Evolutionary conservation across 2,113 vertebrate species (phyloP).

Genomic region (Halichoeres trimaculatus): DNA sequence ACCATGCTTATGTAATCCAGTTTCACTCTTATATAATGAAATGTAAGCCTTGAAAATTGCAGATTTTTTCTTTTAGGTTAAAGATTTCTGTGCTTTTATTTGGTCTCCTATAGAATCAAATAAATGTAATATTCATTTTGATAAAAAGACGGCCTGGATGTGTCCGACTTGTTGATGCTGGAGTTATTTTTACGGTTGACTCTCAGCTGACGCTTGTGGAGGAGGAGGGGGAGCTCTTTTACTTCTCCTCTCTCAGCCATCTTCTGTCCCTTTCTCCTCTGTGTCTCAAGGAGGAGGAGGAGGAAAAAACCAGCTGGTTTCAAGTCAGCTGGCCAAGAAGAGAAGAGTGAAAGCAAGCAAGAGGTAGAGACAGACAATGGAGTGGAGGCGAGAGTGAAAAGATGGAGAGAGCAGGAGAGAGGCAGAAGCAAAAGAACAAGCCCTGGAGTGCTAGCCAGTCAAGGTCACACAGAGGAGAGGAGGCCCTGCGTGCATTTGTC

Average conservation of each 20-base stretch:
- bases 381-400: constrained; percentile 58
- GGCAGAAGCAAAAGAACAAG: constrained; percentile 70
- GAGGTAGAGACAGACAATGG: constrained; percentile 60
- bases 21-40: constrained; percentile 5
- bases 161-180: constrained; percentile 63
- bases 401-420: constrained; percentile 63
- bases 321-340: constrained; percentile 46
- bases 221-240: constrained; percentile 51
- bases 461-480: constrained; percentile 81
- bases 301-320: constrained; percentile 23
- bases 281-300: constrained; percentile 35
- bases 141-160: constrained; percentile 4
- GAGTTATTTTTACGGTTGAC: constrained; percentile 64
- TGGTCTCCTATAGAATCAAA: constrained; percentile 16
- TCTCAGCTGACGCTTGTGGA: constrained; percentile 54
- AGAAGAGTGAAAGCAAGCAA: constrained; percentile 60
- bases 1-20: neutral
- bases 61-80: neutral
- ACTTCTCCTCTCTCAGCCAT: constrained; percentile 62
- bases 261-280: constrained; percentile 62
- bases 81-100: neutral
- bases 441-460: constrained; percentile 76
- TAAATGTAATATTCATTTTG: neutral
- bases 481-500: constrained; percentile 51
- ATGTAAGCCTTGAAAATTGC: neutral